Evolutionary conservation across 2,113 vertebrate species (phyloP), one percentile per base, ranked within the genome.

Genomic region (Silurus glanis): DNA sequence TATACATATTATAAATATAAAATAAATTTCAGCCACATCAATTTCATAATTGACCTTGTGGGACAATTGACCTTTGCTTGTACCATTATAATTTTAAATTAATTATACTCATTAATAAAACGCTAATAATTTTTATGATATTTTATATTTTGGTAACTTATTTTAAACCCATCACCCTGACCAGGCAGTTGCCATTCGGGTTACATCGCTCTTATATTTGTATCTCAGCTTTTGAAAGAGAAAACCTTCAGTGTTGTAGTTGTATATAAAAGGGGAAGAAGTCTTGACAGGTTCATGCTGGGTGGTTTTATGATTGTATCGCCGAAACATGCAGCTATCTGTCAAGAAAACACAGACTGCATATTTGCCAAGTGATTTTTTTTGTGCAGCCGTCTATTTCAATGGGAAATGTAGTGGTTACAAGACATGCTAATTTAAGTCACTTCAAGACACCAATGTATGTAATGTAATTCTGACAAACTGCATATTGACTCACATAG

Each of bases 381-480:
- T 59, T 47, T 66, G 45, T 85, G 66, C 82, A 64, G 66, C 55
- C 80, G 13, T 69, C 71, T 64, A 53, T 82, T 83, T 66, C 23
- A n/a, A 51, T 82, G 45, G 71, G 82, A 83, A 84, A 79, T 62
- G 59, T 49, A 71, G 37, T 28, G 62, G 69, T 78, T 85, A 16
- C 53, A 88, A 69, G 61, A 79, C 13, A 45, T 79, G 62, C 59
- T 71, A 74, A n/a, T 61, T 72, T 28, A 25, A 78, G 75, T 76
- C 64, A 74, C 45, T 53, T 72, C 6, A 55, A 78, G 51, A 25
- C 79, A 51, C 66, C 56, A 74, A 85, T 58, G 69, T 87, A 21
- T 83, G 69, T 72, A 85, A 84, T 61, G 16, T 75, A 86, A 61
- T 84, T 89, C 76, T 89, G 58, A 90, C 78, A 82, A 55, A 87